These are phyloP conservation scores for Apodemus speciosus DNA, from an alignment of 2,113 vertebrate species.

Conservation along the genomic window DNA sequence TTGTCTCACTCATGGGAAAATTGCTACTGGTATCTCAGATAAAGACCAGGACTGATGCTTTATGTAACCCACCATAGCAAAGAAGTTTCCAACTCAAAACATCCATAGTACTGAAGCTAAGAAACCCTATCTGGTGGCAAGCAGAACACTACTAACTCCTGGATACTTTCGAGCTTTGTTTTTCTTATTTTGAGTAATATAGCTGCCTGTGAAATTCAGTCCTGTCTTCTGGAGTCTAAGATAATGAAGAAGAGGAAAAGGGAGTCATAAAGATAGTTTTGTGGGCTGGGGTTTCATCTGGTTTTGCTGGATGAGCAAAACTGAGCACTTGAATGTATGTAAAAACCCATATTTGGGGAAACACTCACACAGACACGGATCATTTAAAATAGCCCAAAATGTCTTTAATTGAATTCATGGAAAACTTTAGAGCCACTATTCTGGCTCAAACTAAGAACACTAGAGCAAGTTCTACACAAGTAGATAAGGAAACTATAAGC, in stretches of 20 bases:
- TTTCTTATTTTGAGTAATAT: conserved; percentile 32
- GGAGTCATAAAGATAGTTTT: conserved; percentile 65
- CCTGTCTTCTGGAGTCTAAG: conserved; percentile 59
- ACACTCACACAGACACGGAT: conserved; percentile 13
- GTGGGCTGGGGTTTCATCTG: conserved; percentile 51
- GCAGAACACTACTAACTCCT: not conserved
- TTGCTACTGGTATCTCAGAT: not conserved
- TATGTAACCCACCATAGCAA: not conserved
- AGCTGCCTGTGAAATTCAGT: conserved; percentile 53
- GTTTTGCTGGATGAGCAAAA: conserved; percentile 60
- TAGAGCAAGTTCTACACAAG: conserved; percentile 9
- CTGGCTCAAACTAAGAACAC: conserved; percentile 27
- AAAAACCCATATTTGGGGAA: conserved; percentile 68
- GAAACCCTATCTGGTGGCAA: not conserved
- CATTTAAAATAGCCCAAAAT: conserved; percentile 22
- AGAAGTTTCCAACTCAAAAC: not conserved
- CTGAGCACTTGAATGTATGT: conserved; percentile 21
- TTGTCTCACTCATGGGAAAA: not conserved
- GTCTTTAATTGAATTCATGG: conserved; percentile 39
- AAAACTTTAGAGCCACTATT: conserved; percentile 29
- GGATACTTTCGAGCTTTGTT: conserved; percentile 32
- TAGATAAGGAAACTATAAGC: conserved; percentile 49
- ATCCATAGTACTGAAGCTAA: not conserved
- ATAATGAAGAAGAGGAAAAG: conserved; percentile 70
- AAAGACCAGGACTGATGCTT: not conserved